Conservation (phyloP, 1,140 invertebrate species). For the Calliopsis andreniformis region DNA sequence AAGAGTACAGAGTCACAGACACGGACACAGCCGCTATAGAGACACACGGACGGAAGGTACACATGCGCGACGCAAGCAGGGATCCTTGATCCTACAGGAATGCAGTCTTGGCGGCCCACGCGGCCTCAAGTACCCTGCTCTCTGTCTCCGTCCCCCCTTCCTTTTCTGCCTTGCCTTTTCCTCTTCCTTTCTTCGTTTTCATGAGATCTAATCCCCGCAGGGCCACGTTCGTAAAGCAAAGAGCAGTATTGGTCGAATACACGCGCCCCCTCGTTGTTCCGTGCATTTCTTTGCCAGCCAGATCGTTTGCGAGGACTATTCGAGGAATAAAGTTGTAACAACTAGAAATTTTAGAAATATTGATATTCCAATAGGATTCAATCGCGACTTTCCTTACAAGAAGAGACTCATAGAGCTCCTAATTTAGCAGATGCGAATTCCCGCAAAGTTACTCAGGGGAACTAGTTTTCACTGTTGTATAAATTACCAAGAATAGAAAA, state of each 20-base stretch:
- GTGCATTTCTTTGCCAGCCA: conserved; percentile 31
- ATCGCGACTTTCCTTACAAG: too few species aligned
- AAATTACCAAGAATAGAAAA: too few species aligned
- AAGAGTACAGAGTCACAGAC: not conserved
- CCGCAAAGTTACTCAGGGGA: too few species aligned
- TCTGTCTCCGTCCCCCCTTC: conserved; percentile 34
- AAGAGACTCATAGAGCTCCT: too few species aligned
- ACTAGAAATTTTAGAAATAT: not conserved
- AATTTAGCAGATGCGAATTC: too few species aligned
- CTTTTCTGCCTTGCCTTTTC: conserved; percentile 24
- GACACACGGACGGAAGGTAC: conserved; percentile 41
- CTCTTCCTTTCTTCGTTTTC: conserved; percentile 69
- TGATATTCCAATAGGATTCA: too few species aligned
- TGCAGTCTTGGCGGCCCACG: conserved; percentile 77
- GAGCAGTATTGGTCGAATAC: conserved; percentile 62
- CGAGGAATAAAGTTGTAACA: not conserved
- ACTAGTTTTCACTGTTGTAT: too few species aligned
- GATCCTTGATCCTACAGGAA: conserved; percentile 80
- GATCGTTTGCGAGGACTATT: not conserved
- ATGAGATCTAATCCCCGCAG: conserved; percentile 74
- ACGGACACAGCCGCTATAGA: not conserved
- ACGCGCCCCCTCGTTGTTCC: conserved; percentile 63
- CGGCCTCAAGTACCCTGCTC: conserved; percentile 69
- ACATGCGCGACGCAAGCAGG: conserved; percentile 61
- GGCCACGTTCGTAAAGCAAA: conserved; percentile 55